Percentiles rank a stretch among this genome's conserved stretches.
These are phyloP conservation scores for Andricus curvator DNA, from an alignment of 2,888 invertebrate genomes.

Conservation along the genomic window DNA sequence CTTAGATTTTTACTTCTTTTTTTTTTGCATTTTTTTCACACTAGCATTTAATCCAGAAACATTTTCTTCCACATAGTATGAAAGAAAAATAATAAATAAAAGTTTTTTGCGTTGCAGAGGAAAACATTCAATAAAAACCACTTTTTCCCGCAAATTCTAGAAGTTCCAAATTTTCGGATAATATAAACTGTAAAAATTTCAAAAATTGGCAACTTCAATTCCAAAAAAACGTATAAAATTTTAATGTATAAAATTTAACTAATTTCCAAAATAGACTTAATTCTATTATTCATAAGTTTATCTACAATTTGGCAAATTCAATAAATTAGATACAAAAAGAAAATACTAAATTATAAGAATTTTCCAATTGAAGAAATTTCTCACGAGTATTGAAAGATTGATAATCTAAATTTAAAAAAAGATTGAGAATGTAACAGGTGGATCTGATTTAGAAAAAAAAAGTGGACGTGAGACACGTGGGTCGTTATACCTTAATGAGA, in stretches of 20 bases:
- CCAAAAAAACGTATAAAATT: no score
- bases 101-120: neutral
- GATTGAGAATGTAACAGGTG: neutral
- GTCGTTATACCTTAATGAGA: constrained; percentile 24
- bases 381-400: neutral
- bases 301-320: neutral
- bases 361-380: neutral
- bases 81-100: neutral
- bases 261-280: neutral
- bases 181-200: neutral
- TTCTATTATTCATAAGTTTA: no score
- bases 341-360: neutral
- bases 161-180: no score
- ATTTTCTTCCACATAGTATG: neutral
- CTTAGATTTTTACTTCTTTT: neutral
- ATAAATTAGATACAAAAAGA: neutral
- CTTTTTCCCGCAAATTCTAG: no score
- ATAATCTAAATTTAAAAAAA: neutral
- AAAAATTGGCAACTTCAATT: neutral
- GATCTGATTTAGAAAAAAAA: neutral
- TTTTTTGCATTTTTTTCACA: neutral
- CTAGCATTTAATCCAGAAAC: neutral
- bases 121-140: no score
- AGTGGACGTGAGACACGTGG: constrained; percentile 15
- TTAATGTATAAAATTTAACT: neutral